These are phyloP conservation scores for Nemapogon koenigi DNA, from an alignment of 2,888 invertebrate species.

Conservation along the genomic window DNA sequence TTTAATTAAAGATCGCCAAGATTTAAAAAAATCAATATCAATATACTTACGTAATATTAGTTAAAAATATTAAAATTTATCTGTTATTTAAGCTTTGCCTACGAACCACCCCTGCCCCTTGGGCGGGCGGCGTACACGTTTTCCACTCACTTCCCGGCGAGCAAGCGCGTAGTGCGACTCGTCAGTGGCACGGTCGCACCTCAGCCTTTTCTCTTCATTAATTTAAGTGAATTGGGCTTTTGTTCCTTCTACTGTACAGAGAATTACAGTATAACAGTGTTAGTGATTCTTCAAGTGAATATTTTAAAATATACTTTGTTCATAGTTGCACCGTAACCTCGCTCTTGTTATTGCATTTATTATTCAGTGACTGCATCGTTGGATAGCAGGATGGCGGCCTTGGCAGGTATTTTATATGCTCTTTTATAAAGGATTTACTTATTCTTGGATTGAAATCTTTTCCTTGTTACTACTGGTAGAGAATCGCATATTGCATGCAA, in stretches of 20 bases:
- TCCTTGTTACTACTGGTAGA: no score
- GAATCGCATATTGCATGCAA: no score
- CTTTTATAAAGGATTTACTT: background rate
- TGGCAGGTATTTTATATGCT: constrained; percentile 33
- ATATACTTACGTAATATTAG: background rate
- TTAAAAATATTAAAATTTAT: constrained; percentile 1
- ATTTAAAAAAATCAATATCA: background rate
- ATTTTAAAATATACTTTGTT: no score
- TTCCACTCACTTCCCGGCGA: constrained; percentile 52
- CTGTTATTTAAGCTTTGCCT: background rate
- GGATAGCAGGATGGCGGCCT: constrained; percentile 55
- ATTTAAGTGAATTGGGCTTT: constrained; percentile 45
- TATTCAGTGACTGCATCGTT: constrained; percentile 54
- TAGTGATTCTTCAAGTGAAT: constrained; percentile 18
- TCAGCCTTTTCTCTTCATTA: constrained; percentile 55
- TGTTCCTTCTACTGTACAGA: constrained; percentile 5
- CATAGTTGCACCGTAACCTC: constrained; percentile 35
- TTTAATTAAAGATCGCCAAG: background rate
- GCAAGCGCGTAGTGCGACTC: constrained; percentile 35
- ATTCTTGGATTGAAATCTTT: background rate
- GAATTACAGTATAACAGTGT: background rate
- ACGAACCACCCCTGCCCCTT: background rate
- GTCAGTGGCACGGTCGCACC: constrained; percentile 24
- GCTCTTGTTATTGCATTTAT: constrained; percentile 47
- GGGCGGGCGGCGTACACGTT: constrained; percentile 18